Conservation (phyloP, 2,113 vertebrate species). For the Bungarus multicinctus region DNA sequence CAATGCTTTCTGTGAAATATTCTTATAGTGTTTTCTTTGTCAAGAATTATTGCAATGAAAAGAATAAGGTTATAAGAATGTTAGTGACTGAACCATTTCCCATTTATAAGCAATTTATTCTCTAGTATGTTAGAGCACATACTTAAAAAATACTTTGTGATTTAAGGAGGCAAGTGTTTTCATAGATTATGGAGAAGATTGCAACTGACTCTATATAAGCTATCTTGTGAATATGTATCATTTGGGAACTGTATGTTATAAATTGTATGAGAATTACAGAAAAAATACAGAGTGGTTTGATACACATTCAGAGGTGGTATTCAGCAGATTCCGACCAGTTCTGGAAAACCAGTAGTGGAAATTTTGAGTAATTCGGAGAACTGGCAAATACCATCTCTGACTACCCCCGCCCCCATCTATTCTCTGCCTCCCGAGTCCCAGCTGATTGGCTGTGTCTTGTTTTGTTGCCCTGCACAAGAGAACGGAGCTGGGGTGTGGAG, state of each 20-base stretch:
- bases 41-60: not conserved
- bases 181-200: not conserved
- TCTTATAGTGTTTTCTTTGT: not conserved
- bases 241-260: not conserved
- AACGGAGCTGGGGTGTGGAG: too few species aligned
- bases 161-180: not conserved
- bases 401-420: too few species aligned
- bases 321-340: too few species aligned
- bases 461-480: too few species aligned
- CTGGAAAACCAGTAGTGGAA: too few species aligned
- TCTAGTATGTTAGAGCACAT: not conserved
- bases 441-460: too few species aligned
- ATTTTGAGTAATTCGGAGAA: too few species aligned
- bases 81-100: not conserved
- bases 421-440: too few species aligned
- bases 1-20: not conserved
- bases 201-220: not conserved
- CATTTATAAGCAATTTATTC: not conserved
- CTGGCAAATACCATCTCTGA: too few species aligned
- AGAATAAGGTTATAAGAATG: not conserved
- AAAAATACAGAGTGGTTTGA: not conserved
- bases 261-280: not conserved
- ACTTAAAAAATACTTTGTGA: not conserved
- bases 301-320: not conserved
- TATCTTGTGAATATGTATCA: not conserved